phyloP scores from a whole-genome alignment of 2,888 invertebrate genomes.

The Morpho deidamia region DNA sequence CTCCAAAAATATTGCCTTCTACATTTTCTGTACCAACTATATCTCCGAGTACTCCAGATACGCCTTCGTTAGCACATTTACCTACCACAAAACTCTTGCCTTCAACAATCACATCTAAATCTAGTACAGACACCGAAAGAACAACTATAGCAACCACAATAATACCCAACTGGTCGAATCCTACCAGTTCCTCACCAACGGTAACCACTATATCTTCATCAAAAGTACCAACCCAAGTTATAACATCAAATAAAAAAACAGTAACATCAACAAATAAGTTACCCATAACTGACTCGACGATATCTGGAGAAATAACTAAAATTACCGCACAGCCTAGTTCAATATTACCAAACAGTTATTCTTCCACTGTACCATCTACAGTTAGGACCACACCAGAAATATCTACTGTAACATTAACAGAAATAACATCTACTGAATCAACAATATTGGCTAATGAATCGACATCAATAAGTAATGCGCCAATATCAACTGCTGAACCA shows the following conservation, averaged over 20 bases:
- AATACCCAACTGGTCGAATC: neutral
- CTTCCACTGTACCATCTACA: too few relatives aligned
- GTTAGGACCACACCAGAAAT: too few relatives aligned
- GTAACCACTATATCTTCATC: neutral
- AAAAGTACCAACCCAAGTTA: neutral
- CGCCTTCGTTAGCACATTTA: neutral
- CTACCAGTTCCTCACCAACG: neutral
- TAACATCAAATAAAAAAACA: neutral
- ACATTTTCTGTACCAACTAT: neutral
- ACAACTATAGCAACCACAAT: neutral
- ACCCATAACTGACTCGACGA: neutral
- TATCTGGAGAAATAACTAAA: slow-evolving; percentile 2
- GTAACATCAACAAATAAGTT: neutral
- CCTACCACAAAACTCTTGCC: neutral
- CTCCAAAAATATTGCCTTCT: neutral
- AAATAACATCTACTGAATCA: neutral
- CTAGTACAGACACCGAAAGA: neutral
- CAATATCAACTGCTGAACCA: neutral
- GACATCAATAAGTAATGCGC: neutral
- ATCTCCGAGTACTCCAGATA: neutral
- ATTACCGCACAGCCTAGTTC: neutral
- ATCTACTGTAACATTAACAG: neutral
- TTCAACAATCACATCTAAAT: neutral
- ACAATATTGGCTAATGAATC: neutral
- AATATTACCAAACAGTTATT: neutral